Evolutionary conservation across 2,113 vertebrate species (phyloP).

Genomic region (Hippotragus niger): DNA sequence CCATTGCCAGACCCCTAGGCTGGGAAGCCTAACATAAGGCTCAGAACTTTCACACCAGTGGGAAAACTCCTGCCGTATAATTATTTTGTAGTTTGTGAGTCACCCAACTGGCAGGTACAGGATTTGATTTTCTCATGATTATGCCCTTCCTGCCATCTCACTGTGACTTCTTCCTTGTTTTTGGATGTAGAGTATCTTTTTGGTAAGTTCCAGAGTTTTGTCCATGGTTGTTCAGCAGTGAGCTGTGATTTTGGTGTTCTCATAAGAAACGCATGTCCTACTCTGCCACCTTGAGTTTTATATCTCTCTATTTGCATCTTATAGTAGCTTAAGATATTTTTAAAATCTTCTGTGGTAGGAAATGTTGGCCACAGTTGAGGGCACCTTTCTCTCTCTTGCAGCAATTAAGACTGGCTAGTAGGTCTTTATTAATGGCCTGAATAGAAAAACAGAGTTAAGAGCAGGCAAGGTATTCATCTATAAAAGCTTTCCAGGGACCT

Average conservation of each 20-base stretch:
- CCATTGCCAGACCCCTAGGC: neutral
- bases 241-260: neutral
- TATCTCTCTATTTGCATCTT: neutral
- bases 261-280: neutral
- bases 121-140: neutral
- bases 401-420: constrained; percentile 13
- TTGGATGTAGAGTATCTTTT: neutral
- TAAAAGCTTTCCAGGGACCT: neutral
- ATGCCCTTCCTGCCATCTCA: neutral
- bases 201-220: neutral
- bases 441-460: neutral
- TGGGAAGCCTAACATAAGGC: neutral
- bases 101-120: no score
- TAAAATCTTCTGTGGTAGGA: neutral
- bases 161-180: neutral
- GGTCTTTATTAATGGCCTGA: neutral
- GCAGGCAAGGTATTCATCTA: neutral
- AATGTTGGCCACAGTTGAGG: neutral
- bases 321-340: neutral
- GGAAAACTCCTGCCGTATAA: neutral
- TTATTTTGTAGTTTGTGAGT: neutral
- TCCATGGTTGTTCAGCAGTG: neutral
- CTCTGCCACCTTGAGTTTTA: neutral
- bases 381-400: neutral
- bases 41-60: neutral